Percentiles rank a stretch among this genome's conserved stretches.
These are phyloP conservation scores for Lepidostoma basale DNA, from an alignment of 1,140 invertebrate species.

Conservation along the genomic window DNA sequence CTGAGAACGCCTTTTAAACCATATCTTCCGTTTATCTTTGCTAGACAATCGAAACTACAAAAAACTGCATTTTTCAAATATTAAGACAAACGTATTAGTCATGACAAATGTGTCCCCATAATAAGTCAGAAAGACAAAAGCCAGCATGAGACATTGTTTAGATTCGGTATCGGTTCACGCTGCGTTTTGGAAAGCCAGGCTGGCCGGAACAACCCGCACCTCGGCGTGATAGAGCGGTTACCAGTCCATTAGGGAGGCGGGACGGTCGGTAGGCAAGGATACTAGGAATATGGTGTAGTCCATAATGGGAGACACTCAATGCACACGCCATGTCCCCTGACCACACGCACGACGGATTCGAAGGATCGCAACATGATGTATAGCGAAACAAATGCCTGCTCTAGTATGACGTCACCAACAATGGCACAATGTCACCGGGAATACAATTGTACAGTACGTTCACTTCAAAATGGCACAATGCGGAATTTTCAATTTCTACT, in stretches of 20 bases:
- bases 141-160: too few relatives aligned
- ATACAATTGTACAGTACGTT: neutral
- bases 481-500: too few relatives aligned
- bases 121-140: too few relatives aligned
- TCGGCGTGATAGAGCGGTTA: neutral
- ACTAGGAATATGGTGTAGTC: slow-evolving; percentile 4
- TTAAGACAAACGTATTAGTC: too few relatives aligned
- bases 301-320: neutral
- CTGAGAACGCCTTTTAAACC: too few relatives aligned
- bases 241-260: neutral
- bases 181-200: neutral
- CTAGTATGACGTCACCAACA: neutral
- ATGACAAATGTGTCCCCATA: too few relatives aligned
- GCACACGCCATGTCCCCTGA: neutral
- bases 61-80: neutral
- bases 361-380: slow-evolving; percentile 12
- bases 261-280: neutral
- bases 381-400: slow-evolving; percentile 3
- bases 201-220: neutral
- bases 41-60: too few relatives aligned
- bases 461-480: too few relatives aligned
- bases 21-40: too few relatives aligned
- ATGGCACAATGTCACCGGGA: neutral
- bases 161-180: too few relatives aligned
- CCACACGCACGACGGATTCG: neutral